Conservation (phyloP, 1,140 invertebrate species). For the Agrypnia vestita region DNA sequence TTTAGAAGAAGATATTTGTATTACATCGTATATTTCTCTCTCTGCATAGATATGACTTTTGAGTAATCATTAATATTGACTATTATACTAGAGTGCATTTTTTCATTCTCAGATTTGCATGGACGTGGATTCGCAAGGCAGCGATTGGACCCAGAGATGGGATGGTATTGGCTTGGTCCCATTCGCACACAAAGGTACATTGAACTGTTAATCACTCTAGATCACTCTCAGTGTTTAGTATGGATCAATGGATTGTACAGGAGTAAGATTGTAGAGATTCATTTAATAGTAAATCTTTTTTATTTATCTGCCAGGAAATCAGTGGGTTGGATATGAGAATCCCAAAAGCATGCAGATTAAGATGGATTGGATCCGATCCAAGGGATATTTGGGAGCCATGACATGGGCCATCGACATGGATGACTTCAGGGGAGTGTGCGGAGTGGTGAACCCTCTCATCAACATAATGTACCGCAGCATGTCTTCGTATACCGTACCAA, state of each 20-base stretch:
- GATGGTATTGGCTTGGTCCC: constrained; percentile 85
- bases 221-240: too few species aligned
- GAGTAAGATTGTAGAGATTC: too few species aligned
- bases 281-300: too few species aligned
- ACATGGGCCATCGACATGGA: constrained; percentile 93
- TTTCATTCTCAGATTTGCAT: constrained; percentile 80
- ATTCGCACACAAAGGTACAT: constrained; percentile 85
- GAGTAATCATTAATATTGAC: too few species aligned
- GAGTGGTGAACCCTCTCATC: constrained; percentile 81
- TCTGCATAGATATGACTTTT: too few species aligned
- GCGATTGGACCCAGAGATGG: constrained; percentile 87
- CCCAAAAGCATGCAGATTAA: constrained; percentile 86
- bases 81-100: too few species aligned
- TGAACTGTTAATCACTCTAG: background rate
- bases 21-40: too few species aligned
- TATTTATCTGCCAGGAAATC: constrained; percentile 73
- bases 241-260: too few species aligned
- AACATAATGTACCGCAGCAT: constrained; percentile 83
- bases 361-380: constrained; percentile 88
- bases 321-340: constrained; percentile 96
- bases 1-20: too few species aligned
- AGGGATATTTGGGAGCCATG: constrained; percentile 90
- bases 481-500: constrained; percentile 82
- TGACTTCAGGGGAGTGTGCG: constrained; percentile 86
- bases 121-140: constrained; percentile 78